Base-by-base conservation (phyloP, 1,140 invertebrate genomes). In the Danaus plexippus region DNA sequence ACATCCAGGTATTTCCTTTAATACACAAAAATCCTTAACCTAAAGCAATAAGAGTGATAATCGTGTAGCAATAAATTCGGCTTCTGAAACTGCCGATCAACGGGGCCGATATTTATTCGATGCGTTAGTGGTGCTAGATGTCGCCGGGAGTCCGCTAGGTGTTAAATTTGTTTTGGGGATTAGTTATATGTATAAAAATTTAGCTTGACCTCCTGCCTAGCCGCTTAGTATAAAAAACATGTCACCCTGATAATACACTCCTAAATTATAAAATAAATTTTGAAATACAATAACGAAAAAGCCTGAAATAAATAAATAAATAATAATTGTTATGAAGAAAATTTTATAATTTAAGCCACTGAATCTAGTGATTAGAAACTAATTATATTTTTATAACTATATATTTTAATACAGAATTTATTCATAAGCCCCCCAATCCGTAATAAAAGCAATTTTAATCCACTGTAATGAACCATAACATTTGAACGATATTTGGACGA, bases 21-120 rank as follows among this genome's bases (percentile, higher is more conserved):
- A 46, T 46, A 57, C 47, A 45, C 43, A 43, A 44, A 55, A 40
- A 12, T 44, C 49, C 48, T 57, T 57, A 47, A 46, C 43, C 45
- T 15, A 18, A 43, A 45, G 40, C n/a, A 9, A 54, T 64, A 57
- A 64, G 47, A 40, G 13, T 40, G 32, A 59, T 44, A 47, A 57
- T 64, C 43, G 53, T 13, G 11, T 55, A 54, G n/a, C 42, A 45
- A 8, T 10, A 47, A 42, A 44, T 40, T 43, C 9, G 10, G 45
- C 59, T 53, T 49, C 54, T 57, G 54, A 57, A 61, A 57, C 10
- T 9, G 59, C 15, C 64, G 68, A 80, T 82, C 73, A 81, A 76
- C 79, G 63, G 67, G 52, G 47, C 80, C 74, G 79, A 66, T 75
- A 66, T 85, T 82, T 79, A 68, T 73, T 75, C 76, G 75, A 77